phyloP scores from a whole-genome alignment of 2,797 vertebrate genomes.

The Platyrinchus mystaceus region DNA sequence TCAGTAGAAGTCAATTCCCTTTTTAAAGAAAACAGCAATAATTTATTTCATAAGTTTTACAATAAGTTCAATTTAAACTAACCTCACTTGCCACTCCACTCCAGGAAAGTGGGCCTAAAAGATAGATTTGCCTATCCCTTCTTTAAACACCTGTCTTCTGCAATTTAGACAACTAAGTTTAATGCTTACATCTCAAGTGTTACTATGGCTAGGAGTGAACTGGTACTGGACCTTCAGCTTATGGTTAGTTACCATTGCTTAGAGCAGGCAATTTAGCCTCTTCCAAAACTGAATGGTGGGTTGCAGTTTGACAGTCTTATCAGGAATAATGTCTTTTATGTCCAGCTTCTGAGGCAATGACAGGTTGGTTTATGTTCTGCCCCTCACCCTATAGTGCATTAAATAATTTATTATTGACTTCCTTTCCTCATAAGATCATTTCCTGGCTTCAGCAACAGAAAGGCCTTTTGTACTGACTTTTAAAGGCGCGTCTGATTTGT shows the following conservation, averaged over 20 bases:
- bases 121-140: neutral
- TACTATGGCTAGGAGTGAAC: neutral
- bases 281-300: neutral
- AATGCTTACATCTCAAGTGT: neutral
- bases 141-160: neutral
- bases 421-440: conserved; percentile 2
- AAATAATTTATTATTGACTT: neutral
- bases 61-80: neutral
- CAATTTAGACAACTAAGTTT: neutral
- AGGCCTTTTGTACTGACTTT: conserved; percentile 24
- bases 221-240: neutral
- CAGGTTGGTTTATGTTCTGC: neutral
- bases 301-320: neutral
- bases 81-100: neutral
- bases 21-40: neutral
- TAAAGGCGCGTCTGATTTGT: neutral
- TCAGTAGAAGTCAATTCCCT: neutral
- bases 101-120: neutral
- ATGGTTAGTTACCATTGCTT: neutral
- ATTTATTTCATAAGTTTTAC: neutral
- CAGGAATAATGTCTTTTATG: neutral
- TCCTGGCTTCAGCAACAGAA: conserved; percentile 6
- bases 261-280: neutral
- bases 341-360: neutral
- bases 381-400: neutral